These are phyloP conservation scores for Morbakka virulenta DNA, from an alignment of 30 jellyfish, hydroid and myxozoan genomes.

Conservation along the genomic window DNA sequence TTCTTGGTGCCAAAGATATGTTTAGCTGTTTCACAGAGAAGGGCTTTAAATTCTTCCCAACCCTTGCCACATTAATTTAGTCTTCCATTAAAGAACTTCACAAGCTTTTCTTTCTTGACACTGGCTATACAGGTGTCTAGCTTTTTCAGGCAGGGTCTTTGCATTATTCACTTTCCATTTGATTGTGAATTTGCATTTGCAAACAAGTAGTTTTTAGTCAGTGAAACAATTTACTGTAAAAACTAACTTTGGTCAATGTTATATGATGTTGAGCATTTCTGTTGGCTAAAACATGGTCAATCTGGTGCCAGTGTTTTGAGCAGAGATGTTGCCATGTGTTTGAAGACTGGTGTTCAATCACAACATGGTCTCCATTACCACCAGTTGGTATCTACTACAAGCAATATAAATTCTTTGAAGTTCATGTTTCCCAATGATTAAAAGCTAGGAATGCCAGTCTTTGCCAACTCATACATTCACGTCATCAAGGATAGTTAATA, in stretches of 20 bases:
- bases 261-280: slow-evolving; percentile 18
- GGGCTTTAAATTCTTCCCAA: slow-evolving; percentile 24
- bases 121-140: slow-evolving; percentile 1
- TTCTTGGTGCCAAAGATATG: too few relatives aligned
- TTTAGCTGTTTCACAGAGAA: slow-evolving; percentile 19
- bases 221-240: slow-evolving; percentile 1
- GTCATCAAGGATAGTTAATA: too few relatives aligned
- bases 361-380: too few relatives aligned
- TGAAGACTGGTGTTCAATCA: too few relatives aligned
- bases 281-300: too few relatives aligned
- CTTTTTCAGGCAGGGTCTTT: slow-evolving; percentile 14
- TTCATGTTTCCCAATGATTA: too few relatives aligned
- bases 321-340: slow-evolving; percentile 53
- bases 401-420: too few relatives aligned
- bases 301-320: slow-evolving; percentile 26
- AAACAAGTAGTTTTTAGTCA: slow-evolving; percentile 26
- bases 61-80: slow-evolving; percentile 6
- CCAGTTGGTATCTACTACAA: too few relatives aligned
- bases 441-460: too few relatives aligned
- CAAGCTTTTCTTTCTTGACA: slow-evolving; percentile 7
- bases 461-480: too few relatives aligned
- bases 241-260: slow-evolving; percentile 14
- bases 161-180: too few relatives aligned
- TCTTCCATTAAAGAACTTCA: background rate
- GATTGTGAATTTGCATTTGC: slow-evolving; percentile 20